These are phyloP conservation scores for Aspidoscelis tigris DNA, from an alignment of 2,113 vertebrate genomes.

Conservation along the genomic window DNA sequence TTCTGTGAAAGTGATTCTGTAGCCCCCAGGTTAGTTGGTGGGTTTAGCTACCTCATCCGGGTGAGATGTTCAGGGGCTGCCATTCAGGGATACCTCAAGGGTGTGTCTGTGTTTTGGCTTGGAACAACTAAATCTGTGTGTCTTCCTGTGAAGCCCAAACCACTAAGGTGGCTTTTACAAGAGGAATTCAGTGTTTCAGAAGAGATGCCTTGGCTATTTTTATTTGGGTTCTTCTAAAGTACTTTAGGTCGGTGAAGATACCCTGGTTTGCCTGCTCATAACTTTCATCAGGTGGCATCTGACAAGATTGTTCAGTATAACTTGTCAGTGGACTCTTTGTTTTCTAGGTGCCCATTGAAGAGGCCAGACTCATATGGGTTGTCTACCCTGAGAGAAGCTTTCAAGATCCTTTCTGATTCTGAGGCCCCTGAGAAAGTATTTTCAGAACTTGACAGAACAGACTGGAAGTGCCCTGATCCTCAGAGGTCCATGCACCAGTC, in stretches of 20 bases:
- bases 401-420: slow-evolving; percentile 72
- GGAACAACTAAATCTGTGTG: neutral
- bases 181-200: neutral
- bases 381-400: slow-evolving; percentile 78
- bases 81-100: too few relatives aligned
- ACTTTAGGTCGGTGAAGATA: too few relatives aligned
- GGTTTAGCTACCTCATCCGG: too few relatives aligned
- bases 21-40: too few relatives aligned
- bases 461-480: slow-evolving; percentile 73
- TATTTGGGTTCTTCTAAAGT: too few relatives aligned
- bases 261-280: too few relatives aligned
- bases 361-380: slow-evolving; percentile 64
- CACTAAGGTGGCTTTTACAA: too few relatives aligned
- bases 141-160: neutral
- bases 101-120: neutral
- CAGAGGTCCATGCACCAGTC: slow-evolving; percentile 70
- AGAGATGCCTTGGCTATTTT: neutral
- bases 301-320: neutral
- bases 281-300: neutral
- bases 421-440: slow-evolving; percentile 70
- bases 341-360: slow-evolving; percentile 66
- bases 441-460: slow-evolving; percentile 78
- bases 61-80: too few relatives aligned
- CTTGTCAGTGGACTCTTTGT: slow-evolving; percentile 46
- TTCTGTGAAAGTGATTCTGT: too few relatives aligned